phyloP scores from a whole-genome alignment of 2,888 invertebrate species.

The Andricus quercusramuli region DNA sequence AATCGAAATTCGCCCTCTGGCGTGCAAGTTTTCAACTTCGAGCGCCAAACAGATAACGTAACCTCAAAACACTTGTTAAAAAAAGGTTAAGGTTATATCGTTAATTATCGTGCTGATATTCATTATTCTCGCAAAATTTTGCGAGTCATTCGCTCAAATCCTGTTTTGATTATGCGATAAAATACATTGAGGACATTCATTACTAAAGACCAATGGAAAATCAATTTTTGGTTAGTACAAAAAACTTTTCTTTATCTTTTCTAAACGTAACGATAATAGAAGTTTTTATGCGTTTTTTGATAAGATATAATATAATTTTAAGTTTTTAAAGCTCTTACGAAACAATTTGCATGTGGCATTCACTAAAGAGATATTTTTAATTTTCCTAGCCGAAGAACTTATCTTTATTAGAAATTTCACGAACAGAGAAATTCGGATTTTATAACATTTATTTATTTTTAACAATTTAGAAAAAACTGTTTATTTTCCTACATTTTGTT shows the following conservation, averaged over 20 bases:
- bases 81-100: not conserved
- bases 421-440: no score
- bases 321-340: not conserved
- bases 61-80: not conserved
- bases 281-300: not conserved
- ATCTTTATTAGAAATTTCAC: no score
- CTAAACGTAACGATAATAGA: not conserved
- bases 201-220: not conserved
- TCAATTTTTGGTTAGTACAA: not conserved
- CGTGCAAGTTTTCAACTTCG: not conserved
- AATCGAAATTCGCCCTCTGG: not conserved
- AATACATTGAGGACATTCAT: not conserved
- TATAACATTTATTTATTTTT: no score
- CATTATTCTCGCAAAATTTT: not conserved
- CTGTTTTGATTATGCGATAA: not conserved
- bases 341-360: not conserved
- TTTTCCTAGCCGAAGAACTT: not conserved
- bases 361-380: not conserved
- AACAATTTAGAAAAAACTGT: no score
- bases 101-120: not conserved
- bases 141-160: not conserved
- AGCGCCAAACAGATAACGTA: not conserved
- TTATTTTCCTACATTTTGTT: no score
- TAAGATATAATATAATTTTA: not conserved
- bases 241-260: not conserved